Percentiles rank a stretch among this genome's conserved stretches.
These are phyloP conservation scores for Physocephala rufipes DNA, from an alignment of 2,888 invertebrate genomes.

Conservation along the genomic window DNA sequence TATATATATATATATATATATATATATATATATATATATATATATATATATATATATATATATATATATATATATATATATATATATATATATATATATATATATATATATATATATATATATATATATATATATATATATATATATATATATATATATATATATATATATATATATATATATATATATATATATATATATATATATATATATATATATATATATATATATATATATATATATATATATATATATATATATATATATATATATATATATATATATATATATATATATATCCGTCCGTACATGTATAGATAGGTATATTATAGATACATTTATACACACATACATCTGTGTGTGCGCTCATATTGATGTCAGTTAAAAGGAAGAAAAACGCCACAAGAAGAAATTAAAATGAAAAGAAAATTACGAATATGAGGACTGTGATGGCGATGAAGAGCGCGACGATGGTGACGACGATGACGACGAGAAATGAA, in stretches of 20 bases:
- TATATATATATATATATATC: conserved; percentile 26
- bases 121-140: conserved; percentile 27
- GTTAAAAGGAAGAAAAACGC: conserved; percentile 8
- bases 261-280: conserved; percentile 27
- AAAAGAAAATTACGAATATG: conserved; percentile 21
- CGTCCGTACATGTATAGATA: conserved; percentile 8
- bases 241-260: conserved; percentile 27
- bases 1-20: not conserved
- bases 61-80: not conserved
- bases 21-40: conserved; percentile 9
- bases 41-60: not conserved
- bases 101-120: conserved; percentile 20
- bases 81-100: conserved; percentile 17
- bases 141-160: conserved; percentile 27
- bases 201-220: conserved; percentile 27
- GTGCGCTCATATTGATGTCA: not conserved
- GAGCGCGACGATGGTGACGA: conserved; percentile 8
- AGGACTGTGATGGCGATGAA: not conserved
- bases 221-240: conserved; percentile 27
- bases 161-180: conserved; percentile 27
- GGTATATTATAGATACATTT: conserved; percentile 22
- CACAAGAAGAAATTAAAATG: conserved; percentile 6
- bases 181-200: conserved; percentile 27
- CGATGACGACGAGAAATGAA: conserved; percentile 1
- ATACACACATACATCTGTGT: conserved; percentile 19